Evolutionary conservation across 2,888 invertebrate species (phyloP).

Genomic region (Melinaea marsaeus): DNA sequence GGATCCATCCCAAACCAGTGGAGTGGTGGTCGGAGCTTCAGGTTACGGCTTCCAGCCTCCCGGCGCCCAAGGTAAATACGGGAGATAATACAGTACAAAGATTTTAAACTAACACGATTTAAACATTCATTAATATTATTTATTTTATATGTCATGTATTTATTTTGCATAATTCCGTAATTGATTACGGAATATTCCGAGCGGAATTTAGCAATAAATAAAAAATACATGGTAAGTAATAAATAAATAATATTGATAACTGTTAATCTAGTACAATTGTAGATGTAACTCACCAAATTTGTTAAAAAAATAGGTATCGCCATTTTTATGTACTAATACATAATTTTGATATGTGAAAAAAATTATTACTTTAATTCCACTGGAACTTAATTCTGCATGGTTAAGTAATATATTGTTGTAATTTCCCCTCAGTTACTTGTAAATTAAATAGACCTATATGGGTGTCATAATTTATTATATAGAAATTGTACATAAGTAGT

Average conservation of each 20-base stretch:
- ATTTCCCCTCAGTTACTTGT: slow-evolving; percentile 10
- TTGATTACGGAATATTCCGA: too few relatives aligned
- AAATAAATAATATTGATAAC: too few relatives aligned
- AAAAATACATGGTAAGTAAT: too few relatives aligned
- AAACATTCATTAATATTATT: too few relatives aligned
- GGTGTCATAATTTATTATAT: slow-evolving; percentile 54
- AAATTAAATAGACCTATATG: slow-evolving; percentile 38
- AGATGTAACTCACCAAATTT: not conserved
- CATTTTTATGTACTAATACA: too few relatives aligned
- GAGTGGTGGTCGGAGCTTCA: slow-evolving; percentile 89
- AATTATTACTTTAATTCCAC: too few relatives aligned
- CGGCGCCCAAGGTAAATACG: slow-evolving; percentile 80
- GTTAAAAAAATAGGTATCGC: not conserved
- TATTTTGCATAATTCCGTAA: too few relatives aligned
- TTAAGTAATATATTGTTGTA: too few relatives aligned
- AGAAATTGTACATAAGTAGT: slow-evolving; percentile 41
- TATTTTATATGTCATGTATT: too few relatives aligned
- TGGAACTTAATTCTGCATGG: too few relatives aligned
- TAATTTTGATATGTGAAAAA: too few relatives aligned
- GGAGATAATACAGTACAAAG: slow-evolving; percentile 48
- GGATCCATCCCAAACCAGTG: slow-evolving; percentile 85
- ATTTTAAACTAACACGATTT: slow-evolving; percentile 57
- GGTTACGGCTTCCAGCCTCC: slow-evolving; percentile 92
- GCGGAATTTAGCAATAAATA: too few relatives aligned
- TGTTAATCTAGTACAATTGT: slow-evolving; percentile 7